Evolutionary conservation across 2,113 vertebrate genomes (phyloP).

Genomic region (Monarcha castaneiventris): DNA sequence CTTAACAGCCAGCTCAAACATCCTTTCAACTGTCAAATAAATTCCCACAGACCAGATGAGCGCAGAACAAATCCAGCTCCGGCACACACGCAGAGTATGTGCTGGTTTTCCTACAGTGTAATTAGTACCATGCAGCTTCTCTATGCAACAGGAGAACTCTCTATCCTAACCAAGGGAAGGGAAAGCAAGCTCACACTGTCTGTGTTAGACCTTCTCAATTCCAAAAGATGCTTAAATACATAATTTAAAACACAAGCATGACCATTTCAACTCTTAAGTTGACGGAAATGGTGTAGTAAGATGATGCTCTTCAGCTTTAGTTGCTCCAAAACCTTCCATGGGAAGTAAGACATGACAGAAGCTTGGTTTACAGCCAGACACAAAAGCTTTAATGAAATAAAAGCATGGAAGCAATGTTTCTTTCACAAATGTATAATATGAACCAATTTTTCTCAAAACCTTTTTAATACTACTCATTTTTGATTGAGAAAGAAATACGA

Average conservation of each 20-base stretch:
- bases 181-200: neutral
- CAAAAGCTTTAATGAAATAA: neutral
- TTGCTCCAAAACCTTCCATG: neutral
- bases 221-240: neutral
- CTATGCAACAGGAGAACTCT: neutral
- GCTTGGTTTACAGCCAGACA: neutral
- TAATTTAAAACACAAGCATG: slow-evolving; percentile 5
- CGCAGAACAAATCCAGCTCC: neutral
- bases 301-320: neutral
- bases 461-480: neutral
- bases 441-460: neutral
- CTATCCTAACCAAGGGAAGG: neutral
- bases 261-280: neutral
- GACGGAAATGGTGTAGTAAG: neutral
- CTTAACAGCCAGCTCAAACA: neutral
- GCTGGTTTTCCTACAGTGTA: neutral
- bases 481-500: neutral
- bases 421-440: neutral
- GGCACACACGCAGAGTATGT: neutral
- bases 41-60: slow-evolving; percentile 24
- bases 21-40: neutral
- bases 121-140: neutral
- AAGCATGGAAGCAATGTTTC: neutral
- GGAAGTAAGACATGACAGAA: neutral
- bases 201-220: neutral